These are phyloP conservation scores for Onychostoma macrolepis DNA, from an alignment of 2,113 vertebrate genomes.

Conservation along the genomic window DNA sequence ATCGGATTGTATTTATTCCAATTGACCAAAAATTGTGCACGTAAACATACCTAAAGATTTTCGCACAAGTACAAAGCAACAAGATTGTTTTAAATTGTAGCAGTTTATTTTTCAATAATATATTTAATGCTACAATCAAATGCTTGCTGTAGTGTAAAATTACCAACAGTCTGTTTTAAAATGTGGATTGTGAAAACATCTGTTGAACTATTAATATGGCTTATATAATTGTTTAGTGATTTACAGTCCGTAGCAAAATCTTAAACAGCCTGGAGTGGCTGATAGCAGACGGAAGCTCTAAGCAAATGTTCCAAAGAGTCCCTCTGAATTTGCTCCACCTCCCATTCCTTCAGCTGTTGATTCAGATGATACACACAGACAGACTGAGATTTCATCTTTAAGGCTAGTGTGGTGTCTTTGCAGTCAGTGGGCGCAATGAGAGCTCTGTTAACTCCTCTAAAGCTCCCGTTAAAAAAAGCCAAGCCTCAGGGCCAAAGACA, in stretches of 20 bases:
- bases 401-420: not conserved
- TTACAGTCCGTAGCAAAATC: not conserved
- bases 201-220: not conserved
- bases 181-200: not conserved
- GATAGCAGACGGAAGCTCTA: constrained; percentile 33
- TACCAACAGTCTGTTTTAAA: not conserved
- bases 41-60: not conserved
- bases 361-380: constrained; percentile 10
- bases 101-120: not conserved
- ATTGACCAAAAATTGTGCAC: not conserved
- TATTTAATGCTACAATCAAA: not conserved
- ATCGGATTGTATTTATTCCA: not conserved
- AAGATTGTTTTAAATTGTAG: not conserved
- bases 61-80: not conserved
- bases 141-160: not conserved
- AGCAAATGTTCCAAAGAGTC: constrained; percentile 28
- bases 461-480: constrained; percentile 16
- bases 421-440: not conserved
- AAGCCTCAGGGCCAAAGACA: constrained; percentile 17
- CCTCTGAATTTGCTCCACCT: constrained; percentile 1
- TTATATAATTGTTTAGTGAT: not conserved
- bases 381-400: constrained; percentile 32
- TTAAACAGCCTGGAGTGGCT: constrained; percentile 14
- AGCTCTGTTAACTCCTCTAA: constrained; percentile 35
- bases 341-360: constrained; percentile 8